Evolutionary conservation across 2,797 vertebrate genomes (phyloP), one percentile per base, ranked within the genome.

Genomic region (Phylloscopus collybita): DNA sequence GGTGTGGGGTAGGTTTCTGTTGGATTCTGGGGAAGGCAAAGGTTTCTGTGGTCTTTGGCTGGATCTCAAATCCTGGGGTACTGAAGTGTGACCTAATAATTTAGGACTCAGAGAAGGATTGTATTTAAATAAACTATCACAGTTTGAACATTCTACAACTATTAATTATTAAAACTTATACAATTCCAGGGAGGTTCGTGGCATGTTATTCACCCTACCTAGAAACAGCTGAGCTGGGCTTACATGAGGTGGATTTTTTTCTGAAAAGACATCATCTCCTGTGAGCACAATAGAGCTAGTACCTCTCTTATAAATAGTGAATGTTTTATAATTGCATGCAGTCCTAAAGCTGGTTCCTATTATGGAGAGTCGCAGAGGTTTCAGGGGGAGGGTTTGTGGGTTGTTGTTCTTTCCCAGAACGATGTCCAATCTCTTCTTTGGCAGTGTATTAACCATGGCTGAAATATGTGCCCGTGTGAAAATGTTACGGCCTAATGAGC

Each of bases 261-360:
- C 62, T 76, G 69, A 59, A 74, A 93, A 95, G 76, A 90, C 72
- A 93, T 81, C 82, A 82, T 95, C 92, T 95, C 86, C 60, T 95
- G 76, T 86, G 89, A 95, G 87, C 95, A 92, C 92, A 97, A 80
- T 67, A 88, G 90, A 95, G 84, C 74, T 80, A 93, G 75, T 80
- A 61, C 92, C 94, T 92, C 73, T 92, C 91, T 85, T 96, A 88
- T 76, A 94, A 96, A 82, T 85, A 92, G 82, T 79, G 91, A 81
- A 53, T 79, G 84, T 66, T 95, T 82, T 86, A 89, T 95, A 97
- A 96, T 97, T 94, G 62, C 75, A 78, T 88, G 78, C 92, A 96
- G 93, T 73, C 80, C 88, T 97, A 84, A 96, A 94, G 92, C 96
- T 97, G 93, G 94, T 97, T 95, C 85, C 79, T 86, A 91, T 97